A percentile compares a stretch with the other conserved stretches of the same genome.
Evolutionary conservation across 2,797 vertebrate genomes (phyloP).

Genomic region (Enteromius viviparus): DNA sequence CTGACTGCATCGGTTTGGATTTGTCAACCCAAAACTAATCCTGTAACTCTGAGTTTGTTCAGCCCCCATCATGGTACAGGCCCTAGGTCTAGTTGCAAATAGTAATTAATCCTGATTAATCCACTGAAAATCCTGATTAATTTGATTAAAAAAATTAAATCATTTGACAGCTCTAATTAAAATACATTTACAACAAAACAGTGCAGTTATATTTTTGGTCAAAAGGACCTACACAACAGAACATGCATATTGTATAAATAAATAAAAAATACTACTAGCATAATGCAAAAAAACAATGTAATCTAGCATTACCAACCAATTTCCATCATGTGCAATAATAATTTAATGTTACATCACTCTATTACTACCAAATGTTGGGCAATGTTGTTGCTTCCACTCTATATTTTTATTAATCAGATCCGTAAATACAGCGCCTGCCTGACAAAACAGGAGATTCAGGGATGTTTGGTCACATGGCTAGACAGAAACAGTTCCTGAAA

Average conservation of each 20-base stretch:
- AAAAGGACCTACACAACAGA: background rate
- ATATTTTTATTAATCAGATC: conserved; percentile 5
- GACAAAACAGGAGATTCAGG: conserved; percentile 22
- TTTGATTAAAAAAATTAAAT: no score
- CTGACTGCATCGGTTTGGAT: no score
- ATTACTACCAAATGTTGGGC: background rate
- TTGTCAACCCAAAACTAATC: no score
- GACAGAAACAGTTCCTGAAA: background rate
- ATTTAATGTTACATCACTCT: background rate
- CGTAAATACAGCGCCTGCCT: background rate
- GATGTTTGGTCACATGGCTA: conserved; percentile 4
- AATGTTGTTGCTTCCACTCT: background rate
- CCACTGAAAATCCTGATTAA: no score
- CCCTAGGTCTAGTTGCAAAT: no score
- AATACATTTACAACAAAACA: background rate
- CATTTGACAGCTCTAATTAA: background rate
- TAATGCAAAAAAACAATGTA: background rate
- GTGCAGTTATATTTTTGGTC: background rate
- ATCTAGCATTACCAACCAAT: background rate
- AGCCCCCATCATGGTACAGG: no score
- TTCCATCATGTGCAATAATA: conserved; percentile 5
- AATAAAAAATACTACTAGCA: background rate
- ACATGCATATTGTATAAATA: background rate
- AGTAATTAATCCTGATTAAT: no score
- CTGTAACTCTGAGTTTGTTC: no score